Base-by-base conservation (phyloP, 2,888 invertebrate genomes). In the Ptychoptera albimana region DNA sequence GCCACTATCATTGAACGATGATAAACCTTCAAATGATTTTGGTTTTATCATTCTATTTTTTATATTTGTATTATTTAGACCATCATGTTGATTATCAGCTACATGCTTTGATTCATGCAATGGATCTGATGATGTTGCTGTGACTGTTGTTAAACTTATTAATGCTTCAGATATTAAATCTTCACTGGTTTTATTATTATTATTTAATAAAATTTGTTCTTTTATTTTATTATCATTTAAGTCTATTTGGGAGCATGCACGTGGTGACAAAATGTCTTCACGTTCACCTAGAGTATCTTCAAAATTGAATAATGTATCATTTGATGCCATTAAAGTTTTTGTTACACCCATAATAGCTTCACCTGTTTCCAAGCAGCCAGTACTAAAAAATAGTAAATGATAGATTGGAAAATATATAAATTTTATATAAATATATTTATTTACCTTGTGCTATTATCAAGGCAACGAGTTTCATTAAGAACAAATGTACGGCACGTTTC, bases 241-340 rank as follows among this genome's bases (percentile, higher is more conserved):
- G 34, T 51, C 49, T 14, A 35, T 45, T 46, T 49, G 46, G 16
- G 51, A 49, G 2, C 46, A 43, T 32, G 50, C 46, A 14, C 54
- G 45, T 11, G 54, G 54, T 36, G 50, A 50, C 14, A 52, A 48
- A 8, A 49, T 32, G 43, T 53, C 52, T 42, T 52, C 52, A 23
- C 49, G 48, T 31, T 53, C 53, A 39, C 52, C 52, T 11, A 54
- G 39, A 13, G 52, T 52, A 46, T 54, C 54, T 47, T 54, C 54
- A 43, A 54, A 52, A 46, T 54, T 54, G 39, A 54, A 54, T 8
- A 54, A 42, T 2, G 54, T 54, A 41, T 54, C 54, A 45, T 54
- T 54, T 23, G 52, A 53, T 23, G 54, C 52, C 54, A 54, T 54
- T 37, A 54, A 35, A 2, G 50, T 45, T 46, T 54, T 54, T 39